These are phyloP conservation scores for Macaria notata DNA, from an alignment of 2,888 invertebrate species.

Conservation along the genomic window DNA sequence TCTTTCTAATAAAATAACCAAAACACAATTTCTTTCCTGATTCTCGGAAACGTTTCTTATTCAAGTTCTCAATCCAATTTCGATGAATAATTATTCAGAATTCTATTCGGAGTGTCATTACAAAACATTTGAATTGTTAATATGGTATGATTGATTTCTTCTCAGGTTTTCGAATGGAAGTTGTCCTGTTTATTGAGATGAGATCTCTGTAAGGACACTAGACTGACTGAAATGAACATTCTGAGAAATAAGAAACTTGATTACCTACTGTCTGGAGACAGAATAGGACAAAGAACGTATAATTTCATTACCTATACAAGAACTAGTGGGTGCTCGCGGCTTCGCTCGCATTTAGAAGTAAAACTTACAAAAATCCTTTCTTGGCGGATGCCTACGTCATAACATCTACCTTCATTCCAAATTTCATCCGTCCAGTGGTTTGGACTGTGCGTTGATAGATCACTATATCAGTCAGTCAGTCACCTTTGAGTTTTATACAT, in stretches of 20 bases:
- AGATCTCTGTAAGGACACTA: background rate
- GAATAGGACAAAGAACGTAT: no score
- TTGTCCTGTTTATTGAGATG: conserved; percentile 13
- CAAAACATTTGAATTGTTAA: conserved; percentile 44
- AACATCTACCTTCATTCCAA: no score
- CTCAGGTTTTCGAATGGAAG: conserved; percentile 9
- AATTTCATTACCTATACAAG: no score
- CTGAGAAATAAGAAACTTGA: background rate
- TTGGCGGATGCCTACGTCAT: no score
- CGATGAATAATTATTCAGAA: conserved; percentile 27
- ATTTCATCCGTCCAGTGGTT: no score
- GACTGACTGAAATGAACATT: background rate
- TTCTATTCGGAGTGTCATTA: conserved; percentile 32
- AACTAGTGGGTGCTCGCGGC: no score
- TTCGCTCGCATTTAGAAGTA: no score
- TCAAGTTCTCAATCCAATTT: conserved; percentile 23
- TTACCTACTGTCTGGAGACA: background rate
- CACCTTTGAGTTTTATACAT: no score
- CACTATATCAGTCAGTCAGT: no score
- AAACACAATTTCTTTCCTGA: conserved; percentile 15
- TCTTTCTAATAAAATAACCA: conserved; percentile 8
- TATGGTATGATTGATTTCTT: conserved; percentile 32
- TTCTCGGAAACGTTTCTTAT: conserved; percentile 12
- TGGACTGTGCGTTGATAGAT: no score
- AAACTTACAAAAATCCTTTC: no score